Percentiles rank a stretch among this genome's conserved stretches.
These are phyloP conservation scores for Procambarus virginalis DNA, from an alignment of 1,140 invertebrate genomes.

Conservation along the genomic window DNA sequence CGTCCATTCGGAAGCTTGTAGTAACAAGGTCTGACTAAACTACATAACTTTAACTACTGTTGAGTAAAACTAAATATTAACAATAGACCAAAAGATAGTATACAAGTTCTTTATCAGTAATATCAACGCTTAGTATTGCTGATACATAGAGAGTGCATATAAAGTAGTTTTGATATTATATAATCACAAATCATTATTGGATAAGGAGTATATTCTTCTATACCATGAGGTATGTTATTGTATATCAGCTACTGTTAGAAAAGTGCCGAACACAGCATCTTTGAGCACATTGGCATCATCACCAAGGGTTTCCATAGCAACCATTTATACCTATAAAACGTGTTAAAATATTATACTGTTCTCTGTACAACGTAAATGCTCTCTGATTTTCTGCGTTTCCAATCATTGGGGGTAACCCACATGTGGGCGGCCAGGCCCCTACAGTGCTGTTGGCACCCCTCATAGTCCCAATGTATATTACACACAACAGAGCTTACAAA, in stretches of 20 bases:
- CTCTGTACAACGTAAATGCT: constrained; percentile 42
- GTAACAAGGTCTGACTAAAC: constrained; percentile 37
- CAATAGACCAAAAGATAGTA: constrained; percentile 42
- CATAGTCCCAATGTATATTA: constrained; percentile 14
- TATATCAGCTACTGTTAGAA: constrained; percentile 58
- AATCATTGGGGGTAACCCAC: constrained; percentile 6
- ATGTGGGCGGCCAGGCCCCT: constrained; percentile 12
- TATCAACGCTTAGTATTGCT: constrained; percentile 47
- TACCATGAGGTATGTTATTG: constrained; percentile 64
- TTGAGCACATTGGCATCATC: constrained; percentile 61
- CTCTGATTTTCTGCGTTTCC: constrained; percentile 27
- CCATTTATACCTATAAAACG: constrained; percentile 60
- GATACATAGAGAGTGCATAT: constrained; percentile 51
- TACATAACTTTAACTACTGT: constrained; percentile 41
- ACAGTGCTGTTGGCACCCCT: neutral
- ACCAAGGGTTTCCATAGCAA: constrained; percentile 57
- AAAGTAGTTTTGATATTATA: constrained; percentile 60
- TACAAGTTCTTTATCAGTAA: constrained; percentile 32
- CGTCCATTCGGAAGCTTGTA: neutral
- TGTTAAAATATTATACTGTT: constrained; percentile 57
- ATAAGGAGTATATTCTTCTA: constrained; percentile 33
- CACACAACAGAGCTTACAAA: constrained; percentile 54
- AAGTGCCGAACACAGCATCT: constrained; percentile 64
- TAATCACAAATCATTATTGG: constrained; percentile 57
- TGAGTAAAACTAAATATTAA: constrained; percentile 41